Evolutionary conservation across 1,140 invertebrate genomes (phyloP).

Genomic region (Drosophila varians): DNA sequence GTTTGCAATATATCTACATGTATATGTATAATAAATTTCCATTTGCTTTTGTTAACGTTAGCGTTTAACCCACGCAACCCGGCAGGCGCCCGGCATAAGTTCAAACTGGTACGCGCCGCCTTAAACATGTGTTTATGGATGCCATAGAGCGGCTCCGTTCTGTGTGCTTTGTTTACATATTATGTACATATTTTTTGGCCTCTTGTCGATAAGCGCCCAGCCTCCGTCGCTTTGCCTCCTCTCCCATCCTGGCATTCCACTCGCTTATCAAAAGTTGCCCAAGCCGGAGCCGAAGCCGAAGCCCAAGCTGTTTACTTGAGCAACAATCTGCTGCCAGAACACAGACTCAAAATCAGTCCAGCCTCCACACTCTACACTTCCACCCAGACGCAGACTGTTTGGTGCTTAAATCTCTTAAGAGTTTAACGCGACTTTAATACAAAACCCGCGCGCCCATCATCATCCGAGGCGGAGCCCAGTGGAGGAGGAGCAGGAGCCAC

Average conservation of each 20-base stretch:
- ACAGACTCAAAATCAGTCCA: conserved; percentile 12
- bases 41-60: conserved; percentile 46
- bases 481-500: conserved; percentile 24
- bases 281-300: conserved; percentile 43
- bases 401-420: conserved; percentile 62
- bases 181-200: conserved; percentile 78
- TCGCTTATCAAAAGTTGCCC: conserved; percentile 76
- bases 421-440: conserved; percentile 78
- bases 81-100: conserved; percentile 41
- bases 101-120: conserved; percentile 66
- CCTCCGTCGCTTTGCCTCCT: not conserved
- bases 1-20: conserved; percentile 74
- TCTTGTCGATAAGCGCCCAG: conserved; percentile 69
- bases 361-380: conserved; percentile 12
- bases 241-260: not conserved
- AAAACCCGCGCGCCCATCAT: not conserved
- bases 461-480: conserved; percentile 18
- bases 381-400: conserved; percentile 7
- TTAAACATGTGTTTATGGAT: conserved; percentile 73
- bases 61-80: conserved; percentile 31
- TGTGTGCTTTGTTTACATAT: conserved; percentile 71
- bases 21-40: conserved; percentile 77
- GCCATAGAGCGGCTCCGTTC: conserved; percentile 13
- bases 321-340: conserved; percentile 73
- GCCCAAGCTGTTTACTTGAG: conserved; percentile 77